These are phyloP conservation scores for Fringilla coelebs DNA, from an alignment of 2,797 vertebrate species.

Conservation along the genomic window DNA sequence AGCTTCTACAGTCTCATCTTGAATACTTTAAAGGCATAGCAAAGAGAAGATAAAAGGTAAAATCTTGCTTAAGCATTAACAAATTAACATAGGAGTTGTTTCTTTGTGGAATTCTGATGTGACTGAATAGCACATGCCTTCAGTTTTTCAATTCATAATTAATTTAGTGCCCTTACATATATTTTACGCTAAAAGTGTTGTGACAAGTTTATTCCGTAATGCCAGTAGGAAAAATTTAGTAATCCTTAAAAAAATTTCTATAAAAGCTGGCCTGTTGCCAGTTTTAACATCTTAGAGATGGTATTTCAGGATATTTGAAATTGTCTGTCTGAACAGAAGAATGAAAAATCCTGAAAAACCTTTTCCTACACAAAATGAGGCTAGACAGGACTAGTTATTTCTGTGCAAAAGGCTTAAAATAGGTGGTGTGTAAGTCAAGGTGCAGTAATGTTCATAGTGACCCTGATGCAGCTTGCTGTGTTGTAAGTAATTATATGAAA, in stretches of 20 bases:
- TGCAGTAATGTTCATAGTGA: background rate
- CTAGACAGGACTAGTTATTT: background rate
- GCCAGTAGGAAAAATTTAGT: background rate
- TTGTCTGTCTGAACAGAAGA: background rate
- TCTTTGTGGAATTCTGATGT: background rate
- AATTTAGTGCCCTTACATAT: background rate
- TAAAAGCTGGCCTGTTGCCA: background rate
- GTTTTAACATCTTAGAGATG: background rate
- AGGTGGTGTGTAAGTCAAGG: background rate
- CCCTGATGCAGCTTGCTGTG: background rate
- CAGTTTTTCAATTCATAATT: background rate
- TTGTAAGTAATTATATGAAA: background rate
- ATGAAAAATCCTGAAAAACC: background rate
- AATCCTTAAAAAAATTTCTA: background rate
- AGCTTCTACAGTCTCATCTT: background rate
- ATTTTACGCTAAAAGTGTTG: background rate
- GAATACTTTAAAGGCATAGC: background rate
- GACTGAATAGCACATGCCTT: background rate
- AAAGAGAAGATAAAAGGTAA: background rate
- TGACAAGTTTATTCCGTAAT: background rate
- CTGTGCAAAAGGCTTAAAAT: background rate
- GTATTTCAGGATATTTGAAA: background rate
- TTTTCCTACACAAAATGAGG: background rate
- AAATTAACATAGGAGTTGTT: background rate
- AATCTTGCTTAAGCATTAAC: background rate